Evolutionary conservation across 2,113 vertebrate species (phyloP).

Genomic region (Dasypus novemcinctus): DNA sequence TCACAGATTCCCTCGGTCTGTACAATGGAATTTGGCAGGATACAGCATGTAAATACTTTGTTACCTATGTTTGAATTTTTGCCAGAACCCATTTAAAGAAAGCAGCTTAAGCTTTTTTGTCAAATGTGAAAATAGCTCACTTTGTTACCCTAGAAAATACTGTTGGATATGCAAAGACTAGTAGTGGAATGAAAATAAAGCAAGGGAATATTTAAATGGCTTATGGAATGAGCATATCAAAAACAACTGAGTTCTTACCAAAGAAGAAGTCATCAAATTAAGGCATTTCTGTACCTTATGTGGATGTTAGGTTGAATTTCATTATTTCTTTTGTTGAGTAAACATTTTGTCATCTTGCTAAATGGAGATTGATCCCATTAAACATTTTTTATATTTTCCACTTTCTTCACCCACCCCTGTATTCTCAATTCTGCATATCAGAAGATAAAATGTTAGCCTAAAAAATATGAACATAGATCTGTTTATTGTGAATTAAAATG

Average conservation of each 20-base stretch:
- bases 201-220: not conserved
- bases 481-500: not conserved
- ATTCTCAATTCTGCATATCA: not conserved
- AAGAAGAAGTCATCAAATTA: not conserved
- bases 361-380: not conserved
- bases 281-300: not conserved
- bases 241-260: not conserved
- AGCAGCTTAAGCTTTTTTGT: not conserved
- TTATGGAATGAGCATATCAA: not conserved
- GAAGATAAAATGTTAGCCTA: not conserved
- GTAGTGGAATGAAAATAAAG: not conserved
- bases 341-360: not conserved
- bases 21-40: not conserved
- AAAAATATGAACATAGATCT: not conserved
- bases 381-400: not conserved
- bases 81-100: not conserved
- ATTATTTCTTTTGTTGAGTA: not conserved
- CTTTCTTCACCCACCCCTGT: fast-evolving
- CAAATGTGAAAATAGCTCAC: not conserved
- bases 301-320: not conserved
- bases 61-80: constrained; percentile 23
- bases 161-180: not conserved
- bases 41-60: not conserved
- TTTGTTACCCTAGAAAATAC: not conserved
- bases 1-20: not conserved